phyloP scores from a whole-genome alignment of 1,140 invertebrate genomes.

The Microplitis mediator region DNA sequence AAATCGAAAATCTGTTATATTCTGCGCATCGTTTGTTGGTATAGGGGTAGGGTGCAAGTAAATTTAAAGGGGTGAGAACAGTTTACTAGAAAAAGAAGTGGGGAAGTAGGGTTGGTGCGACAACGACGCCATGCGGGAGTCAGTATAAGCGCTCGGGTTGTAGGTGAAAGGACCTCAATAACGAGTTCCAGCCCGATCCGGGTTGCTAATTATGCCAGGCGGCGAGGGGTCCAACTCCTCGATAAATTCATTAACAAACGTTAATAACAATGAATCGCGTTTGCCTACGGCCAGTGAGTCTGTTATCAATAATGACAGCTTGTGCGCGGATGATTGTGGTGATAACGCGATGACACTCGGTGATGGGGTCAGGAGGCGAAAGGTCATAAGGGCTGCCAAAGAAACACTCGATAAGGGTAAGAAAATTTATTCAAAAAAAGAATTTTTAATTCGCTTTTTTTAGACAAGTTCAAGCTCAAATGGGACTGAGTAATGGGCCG shows the following conservation, averaged over 20 bases:
- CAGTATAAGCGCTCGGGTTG: slow-evolving; percentile 52
- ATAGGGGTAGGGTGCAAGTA: neutral
- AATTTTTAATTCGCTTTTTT: neutral
- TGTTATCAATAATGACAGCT: slow-evolving; percentile 34
- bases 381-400: slow-evolving; percentile 69
- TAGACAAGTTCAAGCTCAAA: neutral
- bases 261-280: slow-evolving; percentile 7
- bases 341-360: slow-evolving; percentile 31
- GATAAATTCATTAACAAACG: slow-evolving; percentile 39
- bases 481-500: too few species aligned
- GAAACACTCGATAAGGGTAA: slow-evolving; percentile 69
- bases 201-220: slow-evolving; percentile 54
- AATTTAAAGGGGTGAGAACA: slow-evolving; percentile 2
- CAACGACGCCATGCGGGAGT: slow-evolving; percentile 43
- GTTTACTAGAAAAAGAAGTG: slow-evolving; percentile 15
- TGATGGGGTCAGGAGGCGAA: slow-evolving; percentile 61
- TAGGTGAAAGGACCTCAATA: slow-evolving; percentile 48
- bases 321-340: slow-evolving; percentile 30
- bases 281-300: slow-evolving; percentile 34
- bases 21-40: neutral
- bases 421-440: slow-evolving; percentile 24
- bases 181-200: slow-evolving; percentile 44
- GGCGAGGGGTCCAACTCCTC: slow-evolving; percentile 57
- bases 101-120: slow-evolving; percentile 27
- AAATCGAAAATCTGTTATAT: too few species aligned